Conservation (phyloP, 1,140 invertebrate species). For the Pseudomyrmex pallidus region DNA sequence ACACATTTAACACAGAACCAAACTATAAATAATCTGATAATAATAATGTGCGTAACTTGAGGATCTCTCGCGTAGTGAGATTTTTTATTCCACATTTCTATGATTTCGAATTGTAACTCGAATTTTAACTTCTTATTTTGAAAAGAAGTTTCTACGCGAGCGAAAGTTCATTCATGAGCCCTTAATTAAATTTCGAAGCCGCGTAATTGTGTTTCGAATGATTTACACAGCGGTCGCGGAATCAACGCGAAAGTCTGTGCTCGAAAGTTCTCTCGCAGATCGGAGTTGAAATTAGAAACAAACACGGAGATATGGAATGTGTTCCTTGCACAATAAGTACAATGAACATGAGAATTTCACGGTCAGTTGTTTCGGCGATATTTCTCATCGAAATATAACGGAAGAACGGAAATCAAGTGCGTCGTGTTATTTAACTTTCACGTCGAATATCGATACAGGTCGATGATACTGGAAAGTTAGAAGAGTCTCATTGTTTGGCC, state of each 20-base stretch:
- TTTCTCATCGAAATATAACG: conserved; percentile 23
- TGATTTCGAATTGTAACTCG: neutral
- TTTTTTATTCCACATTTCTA: neutral
- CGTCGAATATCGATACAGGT: conserved; percentile 35
- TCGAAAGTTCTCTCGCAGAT: conserved; percentile 19
- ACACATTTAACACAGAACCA: no score
- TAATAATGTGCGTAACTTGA: no score
- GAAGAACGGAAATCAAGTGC: conserved; percentile 25
- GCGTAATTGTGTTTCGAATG: conserved; percentile 40
- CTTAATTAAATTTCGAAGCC: conserved; percentile 35
- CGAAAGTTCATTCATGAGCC: neutral
- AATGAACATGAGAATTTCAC: conserved; percentile 12
- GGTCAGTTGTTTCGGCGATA: conserved; percentile 34
- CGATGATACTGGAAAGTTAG: conserved; percentile 16
- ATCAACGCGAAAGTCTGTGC: conserved; percentile 25
- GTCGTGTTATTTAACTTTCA: conserved; percentile 16
- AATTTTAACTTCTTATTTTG: neutral
- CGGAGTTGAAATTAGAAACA: conserved; percentile 40
- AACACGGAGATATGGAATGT: conserved; percentile 26
- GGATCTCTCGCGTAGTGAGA: no score
- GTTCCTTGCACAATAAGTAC: conserved; percentile 32
- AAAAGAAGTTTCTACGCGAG: conserved; percentile 5
- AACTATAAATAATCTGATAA: no score
- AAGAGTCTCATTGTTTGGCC: conserved; percentile 31
- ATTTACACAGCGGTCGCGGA: conserved; percentile 26